Evolutionary conservation across 2,888 invertebrate species (phyloP).

Genomic region (Sinelater perroti): DNA sequence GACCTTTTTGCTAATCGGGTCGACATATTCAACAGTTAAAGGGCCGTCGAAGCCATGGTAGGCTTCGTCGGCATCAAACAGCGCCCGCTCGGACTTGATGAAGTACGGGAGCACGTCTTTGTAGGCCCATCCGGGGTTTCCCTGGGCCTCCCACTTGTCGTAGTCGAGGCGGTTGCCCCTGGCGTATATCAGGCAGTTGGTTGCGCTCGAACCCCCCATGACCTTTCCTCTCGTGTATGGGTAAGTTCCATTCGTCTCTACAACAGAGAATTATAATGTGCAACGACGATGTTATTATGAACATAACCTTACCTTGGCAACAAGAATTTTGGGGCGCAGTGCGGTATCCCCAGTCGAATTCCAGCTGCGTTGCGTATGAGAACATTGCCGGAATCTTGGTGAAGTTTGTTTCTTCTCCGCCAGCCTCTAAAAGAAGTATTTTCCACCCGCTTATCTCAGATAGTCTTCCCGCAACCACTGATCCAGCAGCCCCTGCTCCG

Average conservation of each 20-base stretch:
- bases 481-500: slow-evolving; percentile 20
- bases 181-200: slow-evolving; percentile 74
- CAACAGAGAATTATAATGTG: too few species aligned
- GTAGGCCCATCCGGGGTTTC: slow-evolving; percentile 60
- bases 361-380: not conserved
- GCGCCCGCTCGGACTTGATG: slow-evolving; percentile 48
- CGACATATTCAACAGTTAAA: slow-evolving; percentile 70
- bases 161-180: slow-evolving; percentile 41
- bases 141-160: slow-evolving; percentile 40
- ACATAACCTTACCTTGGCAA: slow-evolving; percentile 25
- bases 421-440: slow-evolving; percentile 25
- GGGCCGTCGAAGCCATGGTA: slow-evolving; percentile 73
- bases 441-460: slow-evolving; percentile 14
- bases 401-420: slow-evolving; percentile 18
- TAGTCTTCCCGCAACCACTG: slow-evolving; percentile 14
- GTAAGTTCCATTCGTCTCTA: too few species aligned
- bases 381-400: slow-evolving; percentile 25
- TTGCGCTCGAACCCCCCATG: slow-evolving; percentile 80
- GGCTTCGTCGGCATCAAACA: slow-evolving; percentile 65
- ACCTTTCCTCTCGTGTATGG: too few species aligned
- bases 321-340: slow-evolving; percentile 16
- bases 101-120: slow-evolving; percentile 52
- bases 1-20: slow-evolving; percentile 65
- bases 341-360: slow-evolving; percentile 24
- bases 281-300: too few species aligned